phyloP scores from a whole-genome alignment of 2,113 vertebrate species.

The Sorex fumeus region DNA sequence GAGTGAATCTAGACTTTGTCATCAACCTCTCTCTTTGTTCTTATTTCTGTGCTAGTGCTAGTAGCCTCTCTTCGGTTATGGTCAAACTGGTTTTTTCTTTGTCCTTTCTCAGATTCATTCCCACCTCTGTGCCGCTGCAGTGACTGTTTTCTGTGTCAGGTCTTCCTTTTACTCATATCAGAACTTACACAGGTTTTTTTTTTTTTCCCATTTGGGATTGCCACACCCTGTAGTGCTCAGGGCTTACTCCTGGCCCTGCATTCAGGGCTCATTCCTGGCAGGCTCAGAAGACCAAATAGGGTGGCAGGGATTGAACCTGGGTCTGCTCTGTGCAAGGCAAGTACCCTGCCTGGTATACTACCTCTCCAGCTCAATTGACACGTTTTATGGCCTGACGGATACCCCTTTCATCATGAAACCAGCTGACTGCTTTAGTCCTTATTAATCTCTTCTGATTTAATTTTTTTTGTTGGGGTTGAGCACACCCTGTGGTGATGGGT shows the following conservation, averaged over 20 bases:
- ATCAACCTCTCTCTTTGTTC: background rate
- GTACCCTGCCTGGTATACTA: no score
- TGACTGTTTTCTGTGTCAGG: background rate
- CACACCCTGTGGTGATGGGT: no score
- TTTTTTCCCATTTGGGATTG: no score
- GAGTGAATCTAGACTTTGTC: background rate
- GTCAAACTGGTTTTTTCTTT: background rate
- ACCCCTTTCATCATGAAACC: slow-evolving; percentile 49
- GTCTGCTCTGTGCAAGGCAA: no score
- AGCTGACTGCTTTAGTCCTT: slow-evolving; percentile 40
- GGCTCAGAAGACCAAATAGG: no score
- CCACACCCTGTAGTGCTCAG: no score
- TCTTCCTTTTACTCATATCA: slow-evolving; percentile 9
- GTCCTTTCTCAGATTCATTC: background rate
- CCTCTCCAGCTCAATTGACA: no score
- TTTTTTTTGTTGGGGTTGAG: no score
- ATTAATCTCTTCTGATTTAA: slow-evolving; percentile 62
- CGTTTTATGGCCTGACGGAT: background rate
- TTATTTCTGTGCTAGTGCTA: background rate
- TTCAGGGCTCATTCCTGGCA: no score
- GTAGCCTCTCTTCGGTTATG: background rate
- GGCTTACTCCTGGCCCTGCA: no score
- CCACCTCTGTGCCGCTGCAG: background rate
- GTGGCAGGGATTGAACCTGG: no score
- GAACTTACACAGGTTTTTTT: background rate